Conservation (phyloP, 1,140 invertebrate species). For the Nasonia giraulti region DNA sequence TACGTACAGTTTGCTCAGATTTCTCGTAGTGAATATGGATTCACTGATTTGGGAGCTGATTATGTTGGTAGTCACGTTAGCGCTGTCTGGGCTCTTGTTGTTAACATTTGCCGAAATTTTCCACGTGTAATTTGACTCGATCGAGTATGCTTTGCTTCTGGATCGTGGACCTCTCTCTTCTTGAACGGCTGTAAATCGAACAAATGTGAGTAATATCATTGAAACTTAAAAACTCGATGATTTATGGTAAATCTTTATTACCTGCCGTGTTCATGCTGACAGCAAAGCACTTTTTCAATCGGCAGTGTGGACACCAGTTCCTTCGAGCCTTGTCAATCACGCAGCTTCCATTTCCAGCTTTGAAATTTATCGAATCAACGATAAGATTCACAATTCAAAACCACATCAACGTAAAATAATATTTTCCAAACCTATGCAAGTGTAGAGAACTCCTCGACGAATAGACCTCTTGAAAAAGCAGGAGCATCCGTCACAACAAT, state of each 20-base stretch:
- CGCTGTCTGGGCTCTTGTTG: neutral
- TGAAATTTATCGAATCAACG: slow-evolving; percentile 1
- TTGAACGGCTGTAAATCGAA: slow-evolving; percentile 79
- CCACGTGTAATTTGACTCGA: slow-evolving; percentile 20
- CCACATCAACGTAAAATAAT: neutral
- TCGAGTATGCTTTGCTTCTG: slow-evolving; percentile 64
- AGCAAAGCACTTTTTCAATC: slow-evolving; percentile 85
- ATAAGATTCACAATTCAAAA: neutral
- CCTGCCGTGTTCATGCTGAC: slow-evolving; percentile 87
- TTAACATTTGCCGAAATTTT: neutral
- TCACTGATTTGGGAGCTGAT: neutral
- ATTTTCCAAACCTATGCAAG: slow-evolving; percentile 82
- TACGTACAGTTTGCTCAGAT: neutral
- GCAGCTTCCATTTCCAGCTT: slow-evolving; percentile 85
- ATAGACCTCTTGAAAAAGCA: slow-evolving; percentile 92
- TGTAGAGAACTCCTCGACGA: slow-evolving; percentile 81
- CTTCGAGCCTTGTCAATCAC: slow-evolving; percentile 86
- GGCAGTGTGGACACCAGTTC: slow-evolving; percentile 92
- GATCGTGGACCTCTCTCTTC: slow-evolving; percentile 85
- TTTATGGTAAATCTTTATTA: slow-evolving; percentile 64
- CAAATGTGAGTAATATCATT: neutral
- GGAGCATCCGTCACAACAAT: slow-evolving; percentile 91
- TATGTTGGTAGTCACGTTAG: neutral
- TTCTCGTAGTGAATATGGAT: neutral
- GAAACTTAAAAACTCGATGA: no score